phyloP scores from a whole-genome alignment of 2,888 invertebrate species.

The Globia sparganii region DNA sequence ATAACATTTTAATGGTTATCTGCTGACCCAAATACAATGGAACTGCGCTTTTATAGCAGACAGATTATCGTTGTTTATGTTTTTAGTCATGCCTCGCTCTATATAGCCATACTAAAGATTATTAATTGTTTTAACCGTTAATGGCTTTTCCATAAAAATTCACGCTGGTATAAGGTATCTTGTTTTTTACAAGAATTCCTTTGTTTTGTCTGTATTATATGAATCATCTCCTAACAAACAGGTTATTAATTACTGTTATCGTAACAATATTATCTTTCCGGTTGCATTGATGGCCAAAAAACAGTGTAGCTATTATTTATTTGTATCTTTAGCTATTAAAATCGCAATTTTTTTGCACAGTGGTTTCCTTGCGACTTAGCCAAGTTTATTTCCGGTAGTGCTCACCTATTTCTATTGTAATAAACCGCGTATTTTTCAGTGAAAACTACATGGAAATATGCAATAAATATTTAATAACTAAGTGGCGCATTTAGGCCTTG shows the following conservation, averaged over 20 bases:
- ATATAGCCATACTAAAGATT: neutral
- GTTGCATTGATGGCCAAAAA: neutral
- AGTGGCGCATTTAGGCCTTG: neutral
- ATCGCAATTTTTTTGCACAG: neutral
- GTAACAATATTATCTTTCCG: neutral
- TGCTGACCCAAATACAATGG: slow-evolving; percentile 47
- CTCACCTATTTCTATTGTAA: neutral
- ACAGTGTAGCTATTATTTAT: neutral
- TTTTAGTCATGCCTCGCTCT: slow-evolving; percentile 31
- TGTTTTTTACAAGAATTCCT: neutral
- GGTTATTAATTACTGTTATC: neutral
- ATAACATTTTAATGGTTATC: slow-evolving; percentile 39
- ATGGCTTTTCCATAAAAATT: neutral
- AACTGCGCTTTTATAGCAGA: slow-evolving; percentile 7
- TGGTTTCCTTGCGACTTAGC: neutral
- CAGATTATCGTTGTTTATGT: slow-evolving; percentile 21
- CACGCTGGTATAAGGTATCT: neutral
- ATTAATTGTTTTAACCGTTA: slow-evolving; percentile 4
- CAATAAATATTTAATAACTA: neutral
- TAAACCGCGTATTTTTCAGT: neutral
- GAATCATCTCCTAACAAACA: neutral
- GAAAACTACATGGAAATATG: neutral
- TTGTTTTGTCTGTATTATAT: neutral
- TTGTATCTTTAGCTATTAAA: neutral
- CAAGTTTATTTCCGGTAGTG: neutral